Evolutionary conservation across 1,140 invertebrate species (phyloP).

Genomic region (Rhopalosiphum padi): DNA sequence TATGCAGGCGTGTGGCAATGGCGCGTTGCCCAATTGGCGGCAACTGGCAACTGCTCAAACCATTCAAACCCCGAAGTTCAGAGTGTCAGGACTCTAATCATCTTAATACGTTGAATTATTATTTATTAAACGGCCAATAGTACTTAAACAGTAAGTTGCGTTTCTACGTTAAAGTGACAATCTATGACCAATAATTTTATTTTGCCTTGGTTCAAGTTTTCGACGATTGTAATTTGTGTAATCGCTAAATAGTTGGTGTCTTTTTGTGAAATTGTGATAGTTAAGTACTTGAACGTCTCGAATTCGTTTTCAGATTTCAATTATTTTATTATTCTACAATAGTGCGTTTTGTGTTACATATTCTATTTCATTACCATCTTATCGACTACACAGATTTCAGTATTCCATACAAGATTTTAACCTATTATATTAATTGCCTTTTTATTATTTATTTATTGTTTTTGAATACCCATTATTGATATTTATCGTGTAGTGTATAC

Average conservation of each 20-base stretch:
- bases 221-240: no score
- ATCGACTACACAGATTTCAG: not conserved
- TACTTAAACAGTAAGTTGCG: no score
- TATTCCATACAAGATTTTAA: not conserved
- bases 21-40: no score
- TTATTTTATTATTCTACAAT: not conserved
- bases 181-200: no score
- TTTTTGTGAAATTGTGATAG: not conserved
- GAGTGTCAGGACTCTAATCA: no score
- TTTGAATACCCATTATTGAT: not conserved
- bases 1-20: no score
- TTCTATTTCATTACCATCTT: not conserved
- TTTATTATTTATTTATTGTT: not conserved
- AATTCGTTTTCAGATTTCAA: not conserved
- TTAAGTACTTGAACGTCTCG: not conserved
- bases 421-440: not conserved
- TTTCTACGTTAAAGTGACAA: no score
- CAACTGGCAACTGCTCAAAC: no score
- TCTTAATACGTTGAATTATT: no score
- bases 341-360: not conserved
- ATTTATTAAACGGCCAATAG: no score
- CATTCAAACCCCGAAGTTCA: no score
- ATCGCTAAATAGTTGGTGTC: not conserved
- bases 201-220: no score
- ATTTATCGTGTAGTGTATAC: not conserved